Base-by-base conservation (phyloP, 2,888 invertebrate species). In the Epistrophe eligans region DNA sequence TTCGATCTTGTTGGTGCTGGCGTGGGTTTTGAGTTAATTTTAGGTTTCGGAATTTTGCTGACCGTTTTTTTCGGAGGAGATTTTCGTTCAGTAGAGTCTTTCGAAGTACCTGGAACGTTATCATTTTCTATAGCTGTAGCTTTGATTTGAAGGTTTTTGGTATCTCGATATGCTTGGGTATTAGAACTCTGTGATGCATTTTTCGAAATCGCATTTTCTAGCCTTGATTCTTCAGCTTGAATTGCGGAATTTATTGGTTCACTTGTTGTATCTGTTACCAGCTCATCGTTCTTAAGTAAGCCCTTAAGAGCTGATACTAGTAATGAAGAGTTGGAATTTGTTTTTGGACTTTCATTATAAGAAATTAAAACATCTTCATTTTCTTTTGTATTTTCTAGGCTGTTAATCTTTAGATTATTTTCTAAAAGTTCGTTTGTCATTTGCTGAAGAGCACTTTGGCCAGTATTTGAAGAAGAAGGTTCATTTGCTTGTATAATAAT, bases 1-100 rank as follows among this genome's bases (percentile, higher is more conserved):
- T 92, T 92, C 52, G 92, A 92, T 6, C 93, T 91, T 50, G 91
- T 79, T 0, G 92, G 91, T 17, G 90, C 79, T 19, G 88, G 73
- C 77, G 81, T 73, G 19, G 66, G 45, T 28, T 85, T 82, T 10
- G 82, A 45, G 24, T 79, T 90, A n/a, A 76, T 89, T 64, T 89
- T 90, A 40, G 89, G 90, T 60, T 92, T 92, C 4, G 91, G 89
- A 83, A 90, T 90, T 84, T 90, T 90, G 62, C 91, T 90, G 79
- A 70, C 58, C 67, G 73, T 52, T 72, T 83, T 87, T 11, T 83
- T 83, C 7, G 72, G 45, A 0, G 77, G 67, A 11, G 60, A 77
- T 52, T 43, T 74, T 4, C 58, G 60, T 28, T 45, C 32, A 13
- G 38, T 71, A 24, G 55, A 28, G 8, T 17, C 32, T 35, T 77